These are phyloP conservation scores for Conchocele bisecta DNA, from an alignment of 2,888 invertebrate genomes.

Conservation along the genomic window DNA sequence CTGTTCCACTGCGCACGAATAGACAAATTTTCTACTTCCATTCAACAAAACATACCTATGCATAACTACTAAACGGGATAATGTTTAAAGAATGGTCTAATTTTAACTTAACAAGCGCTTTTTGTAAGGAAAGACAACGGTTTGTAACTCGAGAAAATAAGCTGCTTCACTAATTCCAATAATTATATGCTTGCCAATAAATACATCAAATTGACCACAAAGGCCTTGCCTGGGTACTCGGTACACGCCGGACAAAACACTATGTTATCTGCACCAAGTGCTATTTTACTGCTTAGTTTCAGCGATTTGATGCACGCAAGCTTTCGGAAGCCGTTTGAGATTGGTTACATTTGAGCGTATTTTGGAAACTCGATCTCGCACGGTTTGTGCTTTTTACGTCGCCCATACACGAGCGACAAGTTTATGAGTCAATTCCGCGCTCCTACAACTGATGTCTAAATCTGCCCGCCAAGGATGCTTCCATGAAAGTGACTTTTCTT, in stretches of 20 bases:
- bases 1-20: slow-evolving; percentile 50
- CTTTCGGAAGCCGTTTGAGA: slow-evolving; percentile 28
- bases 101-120: slow-evolving; percentile 46
- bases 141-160: slow-evolving; percentile 47
- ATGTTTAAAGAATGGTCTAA: slow-evolving; percentile 24
- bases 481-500: too few species aligned
- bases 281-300: slow-evolving; percentile 39
- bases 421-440: slow-evolving; percentile 32
- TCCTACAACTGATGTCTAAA: too few species aligned
- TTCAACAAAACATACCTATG: slow-evolving; percentile 50
- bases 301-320: slow-evolving; percentile 48
- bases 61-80: slow-evolving; percentile 55
- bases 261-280: slow-evolving; percentile 48
- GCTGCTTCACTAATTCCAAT: slow-evolving; percentile 52
- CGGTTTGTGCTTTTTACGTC: slow-evolving; percentile 26
- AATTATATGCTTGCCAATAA: slow-evolving; percentile 54
- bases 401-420: slow-evolving; percentile 16
- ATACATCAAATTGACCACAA: slow-evolving; percentile 61
- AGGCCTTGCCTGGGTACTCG: slow-evolving; percentile 31
- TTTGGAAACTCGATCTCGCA: slow-evolving; percentile 23
- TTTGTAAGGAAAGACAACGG: slow-evolving; percentile 63
- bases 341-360: slow-evolving; percentile 26
- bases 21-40: slow-evolving; percentile 21
- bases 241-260: slow-evolving; percentile 45
- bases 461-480: too few species aligned